Evolutionary conservation across 2,113 vertebrate genomes (phyloP), one percentile per base, ranked within the genome.

Genomic region (Heloderma charlesbogerti): DNA sequence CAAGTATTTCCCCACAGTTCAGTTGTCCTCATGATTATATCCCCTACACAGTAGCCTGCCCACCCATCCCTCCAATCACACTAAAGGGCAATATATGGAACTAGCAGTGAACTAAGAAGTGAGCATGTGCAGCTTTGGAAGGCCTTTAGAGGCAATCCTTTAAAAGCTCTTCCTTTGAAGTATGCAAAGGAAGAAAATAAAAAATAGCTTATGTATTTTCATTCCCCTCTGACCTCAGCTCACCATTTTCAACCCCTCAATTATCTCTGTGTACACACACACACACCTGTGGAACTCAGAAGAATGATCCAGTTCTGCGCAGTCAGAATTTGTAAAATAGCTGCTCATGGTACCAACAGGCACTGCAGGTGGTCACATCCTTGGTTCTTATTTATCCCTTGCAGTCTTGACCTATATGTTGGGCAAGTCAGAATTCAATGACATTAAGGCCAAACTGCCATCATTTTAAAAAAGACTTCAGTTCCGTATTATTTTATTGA

Each of bases 1-100:
- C 78, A 92, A 93, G 92, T 90, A 20, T 84, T 91, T 71, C 92
- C 57, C 88, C 89, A 91, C 92, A 94, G 54, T 15, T 66, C 87
- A 90, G n/a, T 72, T 89, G 90, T 94, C n/a, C 20, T 95, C 34
- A 81, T 85, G 87, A 90, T 81, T 89, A 66, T 0, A 0, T 78
- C 75, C 45, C 66, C 80, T 71, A 48, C 25, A 83, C 25, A 72
- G 16, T 51, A 84, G 91, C 40, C 84, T 90, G 40, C 74, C 54
- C 63, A 40, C 60, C 87, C 72, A 7, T 13, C n/a, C 51, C 80
- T 72, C 34, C 79, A 69, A 67, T 45, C 2, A 0, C 69, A 40
- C 37, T 86, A 45, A 91, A 85, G 57, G 93, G 85, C 71, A 88
- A n/a, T 29, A 93, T 84, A 60, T 0, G 54, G 29, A 81, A 79